Conservation (phyloP, 2,888 invertebrate species). For the Dryobotodes eremita region DNA sequence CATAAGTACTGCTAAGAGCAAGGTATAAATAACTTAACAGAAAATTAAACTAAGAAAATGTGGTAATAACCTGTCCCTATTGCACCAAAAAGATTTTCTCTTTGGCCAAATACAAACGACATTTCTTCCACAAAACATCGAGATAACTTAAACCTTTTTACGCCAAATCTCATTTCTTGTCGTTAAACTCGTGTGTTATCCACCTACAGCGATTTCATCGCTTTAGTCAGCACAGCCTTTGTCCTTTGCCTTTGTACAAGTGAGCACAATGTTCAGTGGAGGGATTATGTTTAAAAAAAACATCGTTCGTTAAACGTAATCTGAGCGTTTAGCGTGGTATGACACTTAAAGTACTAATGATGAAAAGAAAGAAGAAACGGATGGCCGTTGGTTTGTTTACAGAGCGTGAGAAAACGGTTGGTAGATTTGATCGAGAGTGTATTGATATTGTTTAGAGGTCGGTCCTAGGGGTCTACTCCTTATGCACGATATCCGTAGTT, state of each 20-base stretch:
- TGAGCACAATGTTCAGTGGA: slow-evolving; percentile 55
- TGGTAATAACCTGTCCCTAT: neutral
- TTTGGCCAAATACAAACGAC: neutral
- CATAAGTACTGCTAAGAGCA: neutral
- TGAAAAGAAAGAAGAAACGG: slow-evolving; percentile 28
- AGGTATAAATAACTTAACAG: neutral
- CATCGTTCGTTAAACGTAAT: slow-evolving; percentile 42
- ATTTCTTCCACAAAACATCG: slow-evolving; percentile 6
- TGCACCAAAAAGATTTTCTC: neutral
- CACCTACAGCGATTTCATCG: slow-evolving; percentile 40
- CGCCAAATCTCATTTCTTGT: slow-evolving; percentile 44
- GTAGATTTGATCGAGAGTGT: neutral
- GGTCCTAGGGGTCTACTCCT: no score
- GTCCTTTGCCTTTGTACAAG: slow-evolving; percentile 50
- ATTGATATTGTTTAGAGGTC: neutral
- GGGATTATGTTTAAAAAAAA: slow-evolving; percentile 47
- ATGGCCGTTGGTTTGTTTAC: slow-evolving; percentile 31
- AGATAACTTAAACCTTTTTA: slow-evolving; percentile 36
- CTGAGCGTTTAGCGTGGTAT: slow-evolving; percentile 39
- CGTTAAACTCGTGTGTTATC: slow-evolving; percentile 49
- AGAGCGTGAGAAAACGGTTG: slow-evolving; percentile 1
- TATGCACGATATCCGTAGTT: no score
- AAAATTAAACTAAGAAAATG: neutral
- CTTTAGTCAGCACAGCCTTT: slow-evolving; percentile 51
- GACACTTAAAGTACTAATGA: slow-evolving; percentile 27